These are phyloP conservation scores for Drosophila micromelanica DNA, from an alignment of 1,140 invertebrate genomes.

Conservation along the genomic window DNA sequence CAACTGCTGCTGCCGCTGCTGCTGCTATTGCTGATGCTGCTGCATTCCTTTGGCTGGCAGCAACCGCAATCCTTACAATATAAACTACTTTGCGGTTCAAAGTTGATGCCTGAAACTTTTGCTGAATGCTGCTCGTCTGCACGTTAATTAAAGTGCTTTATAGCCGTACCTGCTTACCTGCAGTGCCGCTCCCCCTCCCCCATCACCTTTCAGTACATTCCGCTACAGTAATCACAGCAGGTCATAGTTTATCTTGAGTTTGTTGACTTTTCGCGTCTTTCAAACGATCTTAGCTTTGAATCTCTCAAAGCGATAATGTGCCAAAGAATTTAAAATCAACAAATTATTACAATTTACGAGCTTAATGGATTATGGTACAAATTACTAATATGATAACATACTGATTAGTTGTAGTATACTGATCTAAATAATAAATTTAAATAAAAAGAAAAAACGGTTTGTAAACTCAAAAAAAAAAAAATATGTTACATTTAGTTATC, in stretches of 20 bases:
- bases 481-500: neutral
- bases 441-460: no score
- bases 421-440: no score
- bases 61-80: constrained; percentile 68
- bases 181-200: no score
- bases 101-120: constrained; percentile 77
- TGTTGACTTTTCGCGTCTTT: constrained; percentile 34
- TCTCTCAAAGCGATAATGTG: neutral
- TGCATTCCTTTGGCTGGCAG: constrained; percentile 58
- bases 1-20: constrained; percentile 25
- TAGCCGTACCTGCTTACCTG: constrained; percentile 37
- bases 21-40: constrained; percentile 37
- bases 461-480: no score
- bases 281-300: neutral
- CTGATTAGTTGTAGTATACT: neutral
- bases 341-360: no score
- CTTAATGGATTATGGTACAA: no score
- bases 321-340: no score
- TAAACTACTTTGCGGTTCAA: constrained; percentile 81
- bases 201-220: no score
- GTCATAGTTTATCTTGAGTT: constrained; percentile 43
- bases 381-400: neutral
- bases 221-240: constrained; percentile 36
- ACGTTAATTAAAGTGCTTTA: constrained; percentile 82
- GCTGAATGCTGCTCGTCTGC: constrained; percentile 70